Evolutionary conservation across 2,888 invertebrate species (phyloP).

Genomic region (Tetheella fluctuosa): DNA sequence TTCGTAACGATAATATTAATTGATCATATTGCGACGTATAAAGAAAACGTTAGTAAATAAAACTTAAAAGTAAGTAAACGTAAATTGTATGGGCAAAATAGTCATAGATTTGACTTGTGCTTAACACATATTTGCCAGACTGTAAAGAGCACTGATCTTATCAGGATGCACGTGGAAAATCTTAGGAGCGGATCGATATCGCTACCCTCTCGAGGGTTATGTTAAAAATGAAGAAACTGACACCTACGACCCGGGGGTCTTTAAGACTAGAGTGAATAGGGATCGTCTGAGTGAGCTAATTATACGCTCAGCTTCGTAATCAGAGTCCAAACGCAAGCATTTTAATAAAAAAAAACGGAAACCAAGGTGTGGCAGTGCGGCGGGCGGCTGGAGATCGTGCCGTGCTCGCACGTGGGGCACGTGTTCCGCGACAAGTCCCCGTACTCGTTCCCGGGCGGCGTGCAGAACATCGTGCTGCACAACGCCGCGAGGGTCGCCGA

Average conservation of each 20-base stretch:
- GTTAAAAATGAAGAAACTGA: neutral
- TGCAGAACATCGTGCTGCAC: slow-evolving; percentile 97
- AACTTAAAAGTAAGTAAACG: too few species aligned
- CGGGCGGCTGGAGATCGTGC: slow-evolving; percentile 96
- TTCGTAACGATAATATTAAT: neutral
- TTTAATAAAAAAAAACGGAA: slow-evolving; percentile 13
- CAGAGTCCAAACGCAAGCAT: neutral
- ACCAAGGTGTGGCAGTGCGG: slow-evolving; percentile 97
- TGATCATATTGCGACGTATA: too few species aligned
- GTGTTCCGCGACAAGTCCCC: slow-evolving; percentile 99
- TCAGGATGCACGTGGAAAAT: too few species aligned
- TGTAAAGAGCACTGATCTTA: too few species aligned
- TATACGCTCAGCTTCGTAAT: neutral
- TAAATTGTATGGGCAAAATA: too few species aligned
- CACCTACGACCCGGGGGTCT: too few species aligned
- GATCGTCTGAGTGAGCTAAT: too few species aligned
- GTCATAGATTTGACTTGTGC: too few species aligned
- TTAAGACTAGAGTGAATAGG: neutral
- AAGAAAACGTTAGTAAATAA: too few species aligned
- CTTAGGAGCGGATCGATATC: too few species aligned
- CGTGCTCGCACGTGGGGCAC: slow-evolving; percentile 98
- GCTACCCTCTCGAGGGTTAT: neutral
- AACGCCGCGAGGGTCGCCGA: slow-evolving; percentile 99
- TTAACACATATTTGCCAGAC: too few species aligned
- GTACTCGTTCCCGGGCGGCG: slow-evolving; percentile 99